Conservation (phyloP, 2,888 invertebrate genomes). For the Shargacucullia verbasci region DNA sequence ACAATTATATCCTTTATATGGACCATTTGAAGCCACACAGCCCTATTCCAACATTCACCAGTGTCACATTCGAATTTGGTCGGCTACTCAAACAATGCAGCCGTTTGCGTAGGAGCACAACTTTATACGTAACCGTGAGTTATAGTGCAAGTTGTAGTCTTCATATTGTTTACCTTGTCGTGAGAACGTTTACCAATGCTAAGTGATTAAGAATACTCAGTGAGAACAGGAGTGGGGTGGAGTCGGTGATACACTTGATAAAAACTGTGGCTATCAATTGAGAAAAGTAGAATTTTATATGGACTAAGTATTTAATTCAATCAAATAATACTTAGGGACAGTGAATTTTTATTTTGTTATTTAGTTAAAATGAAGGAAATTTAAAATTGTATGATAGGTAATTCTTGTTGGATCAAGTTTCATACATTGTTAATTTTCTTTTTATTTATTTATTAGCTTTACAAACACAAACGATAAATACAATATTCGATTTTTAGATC, state of each 20-base stretch:
- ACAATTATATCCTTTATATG: not conserved
- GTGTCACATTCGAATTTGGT: constrained; percentile 53
- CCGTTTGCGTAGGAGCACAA: constrained; percentile 69
- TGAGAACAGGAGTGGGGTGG: constrained; percentile 64
- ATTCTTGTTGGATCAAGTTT: too few species aligned
- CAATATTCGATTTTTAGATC: too few species aligned
- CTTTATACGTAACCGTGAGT: constrained; percentile 77
- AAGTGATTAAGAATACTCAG: constrained; percentile 88
- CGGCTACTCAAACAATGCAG: constrained; percentile 76
- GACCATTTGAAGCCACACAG: not conserved
- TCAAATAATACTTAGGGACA: too few species aligned
- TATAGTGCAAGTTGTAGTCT: constrained; percentile 86
- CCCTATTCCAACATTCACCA: constrained; percentile 27
- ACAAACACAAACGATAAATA: too few species aligned
- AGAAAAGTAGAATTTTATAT: too few species aligned
- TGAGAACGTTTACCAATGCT: constrained; percentile 84
- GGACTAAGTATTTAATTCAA: too few species aligned
- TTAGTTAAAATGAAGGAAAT: too few species aligned
- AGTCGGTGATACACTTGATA: constrained; percentile 49
- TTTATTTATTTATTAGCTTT: too few species aligned
- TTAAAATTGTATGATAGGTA: too few species aligned
- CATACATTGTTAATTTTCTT: too few species aligned
- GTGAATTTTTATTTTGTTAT: too few species aligned
- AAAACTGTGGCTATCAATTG: too few species aligned
- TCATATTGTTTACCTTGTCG: constrained; percentile 89